phyloP scores from a whole-genome alignment of 2,888 invertebrate genomes.

The Muscina levida region DNA sequence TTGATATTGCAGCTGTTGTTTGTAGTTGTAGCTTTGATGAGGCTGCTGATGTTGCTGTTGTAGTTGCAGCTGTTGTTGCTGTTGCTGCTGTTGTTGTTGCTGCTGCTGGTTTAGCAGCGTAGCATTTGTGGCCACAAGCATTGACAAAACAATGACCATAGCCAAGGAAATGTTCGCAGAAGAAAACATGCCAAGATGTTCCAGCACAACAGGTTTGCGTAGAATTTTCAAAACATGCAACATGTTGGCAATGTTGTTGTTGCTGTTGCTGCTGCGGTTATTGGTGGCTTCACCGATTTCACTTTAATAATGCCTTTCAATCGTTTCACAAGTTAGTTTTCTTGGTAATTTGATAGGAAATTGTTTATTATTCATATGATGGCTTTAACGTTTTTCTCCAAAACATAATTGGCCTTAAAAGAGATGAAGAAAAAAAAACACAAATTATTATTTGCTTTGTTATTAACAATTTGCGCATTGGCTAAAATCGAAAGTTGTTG shows the following conservation, averaged over 20 bases:
- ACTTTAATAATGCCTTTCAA: slow-evolving; percentile 5
- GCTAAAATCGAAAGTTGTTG: slow-evolving; percentile 57
- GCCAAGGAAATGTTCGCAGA: slow-evolving; percentile 18
- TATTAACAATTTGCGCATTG: neutral
- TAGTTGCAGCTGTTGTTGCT: slow-evolving; percentile 33
- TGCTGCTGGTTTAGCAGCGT: slow-evolving; percentile 33
- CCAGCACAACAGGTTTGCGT: slow-evolving; percentile 42
- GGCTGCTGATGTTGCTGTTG: slow-evolving; percentile 45
- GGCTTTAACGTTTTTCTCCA: slow-evolving; percentile 3
- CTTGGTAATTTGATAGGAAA: slow-evolving; percentile 46
- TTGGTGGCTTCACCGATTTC: slow-evolving; percentile 9
- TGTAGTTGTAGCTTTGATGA: slow-evolving; percentile 58
- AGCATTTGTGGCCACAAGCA: slow-evolving; percentile 40
- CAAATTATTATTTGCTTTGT: neutral
- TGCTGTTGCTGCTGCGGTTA: slow-evolving; percentile 8
- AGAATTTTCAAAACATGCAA: slow-evolving; percentile 47
- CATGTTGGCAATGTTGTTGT: slow-evolving; percentile 38
- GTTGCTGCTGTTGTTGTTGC: slow-evolving; percentile 44
- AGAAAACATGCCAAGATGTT: slow-evolving; percentile 36
- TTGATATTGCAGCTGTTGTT: slow-evolving; percentile 68
- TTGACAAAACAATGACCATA: slow-evolving; percentile 35
- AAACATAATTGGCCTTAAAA: slow-evolving; percentile 18
- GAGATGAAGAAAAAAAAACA: neutral
- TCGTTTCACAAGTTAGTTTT: slow-evolving; percentile 5
- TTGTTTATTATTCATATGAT: slow-evolving; percentile 41